Percentiles rank a stretch among this genome's conserved stretches.
Conservation (phyloP, 2,797 vertebrate genomes). For the Salmo trutta region DNA sequence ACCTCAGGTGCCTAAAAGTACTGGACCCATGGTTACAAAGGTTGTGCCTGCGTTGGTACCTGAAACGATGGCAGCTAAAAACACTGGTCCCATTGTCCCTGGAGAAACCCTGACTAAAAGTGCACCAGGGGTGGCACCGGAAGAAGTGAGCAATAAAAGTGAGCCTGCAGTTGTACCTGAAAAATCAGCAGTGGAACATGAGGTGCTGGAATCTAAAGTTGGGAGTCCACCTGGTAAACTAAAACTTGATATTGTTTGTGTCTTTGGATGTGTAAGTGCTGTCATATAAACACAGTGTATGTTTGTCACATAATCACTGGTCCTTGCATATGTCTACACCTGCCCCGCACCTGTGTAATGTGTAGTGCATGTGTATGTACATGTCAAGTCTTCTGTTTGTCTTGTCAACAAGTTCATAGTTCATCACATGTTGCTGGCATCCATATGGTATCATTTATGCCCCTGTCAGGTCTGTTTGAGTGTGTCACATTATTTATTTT, state of each 20-base stretch:
- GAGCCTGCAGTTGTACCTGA: constrained; percentile 31
- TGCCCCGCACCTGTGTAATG: not conserved
- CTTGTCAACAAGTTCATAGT: not conserved
- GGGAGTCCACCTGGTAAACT: constrained; percentile 50
- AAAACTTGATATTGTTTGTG: constrained; percentile 17
- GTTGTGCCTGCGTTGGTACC: constrained; percentile 19
- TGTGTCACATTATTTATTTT: not conserved
- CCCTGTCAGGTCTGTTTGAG: not conserved
- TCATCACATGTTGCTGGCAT: not conserved
- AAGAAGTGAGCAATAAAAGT: constrained; percentile 42
- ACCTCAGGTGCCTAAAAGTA: constrained; percentile 27
- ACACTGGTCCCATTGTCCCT: constrained; percentile 15
- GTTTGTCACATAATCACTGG: not conserved
- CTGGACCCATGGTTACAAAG: constrained; percentile 34
- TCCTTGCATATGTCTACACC: not conserved
- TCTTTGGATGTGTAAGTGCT: constrained; percentile 1
- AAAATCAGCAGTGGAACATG: constrained; percentile 32
- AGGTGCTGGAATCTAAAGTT: constrained; percentile 27
- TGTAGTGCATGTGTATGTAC: constrained; percentile 39
- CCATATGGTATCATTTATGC: not conserved
- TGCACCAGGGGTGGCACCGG: constrained; percentile 4
- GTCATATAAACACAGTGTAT: not conserved
- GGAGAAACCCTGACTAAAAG: constrained; percentile 23
- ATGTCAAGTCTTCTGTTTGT: not conserved
- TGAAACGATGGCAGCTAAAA: constrained; percentile 39